Percentiles rank a stretch among this genome's conserved stretches.
Evolutionary conservation across 2,797 vertebrate genomes (phyloP).

Genomic region (Arctocebus calabarensis): DNA sequence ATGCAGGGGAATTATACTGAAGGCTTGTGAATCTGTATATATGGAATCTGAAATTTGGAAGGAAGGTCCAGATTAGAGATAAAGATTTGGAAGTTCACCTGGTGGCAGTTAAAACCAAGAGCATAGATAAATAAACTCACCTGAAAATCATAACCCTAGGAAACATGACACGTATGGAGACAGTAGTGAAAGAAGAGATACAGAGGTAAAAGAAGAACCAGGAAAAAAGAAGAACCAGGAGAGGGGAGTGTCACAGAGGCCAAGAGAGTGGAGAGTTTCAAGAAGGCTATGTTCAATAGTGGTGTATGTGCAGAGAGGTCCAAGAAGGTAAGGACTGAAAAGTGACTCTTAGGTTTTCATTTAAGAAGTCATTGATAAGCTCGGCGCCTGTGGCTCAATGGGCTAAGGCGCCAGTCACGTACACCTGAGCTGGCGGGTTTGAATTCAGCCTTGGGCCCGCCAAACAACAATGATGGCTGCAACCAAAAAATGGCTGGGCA

Average conservation of each 20-base stretch:
- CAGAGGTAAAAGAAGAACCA: neutral
- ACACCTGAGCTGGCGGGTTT: no score
- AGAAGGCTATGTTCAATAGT: neutral
- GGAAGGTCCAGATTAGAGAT: neutral
- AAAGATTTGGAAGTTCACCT: constrained; percentile 1
- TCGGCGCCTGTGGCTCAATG: no score
- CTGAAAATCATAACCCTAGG: neutral
- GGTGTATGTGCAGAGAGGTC: neutral
- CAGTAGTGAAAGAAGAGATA: constrained; percentile 11
- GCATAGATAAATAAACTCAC: neutral
- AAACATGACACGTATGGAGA: neutral
- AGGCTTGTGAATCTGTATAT: neutral
- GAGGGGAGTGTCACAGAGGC: neutral
- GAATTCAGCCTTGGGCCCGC: no score
- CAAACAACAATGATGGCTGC: no score
- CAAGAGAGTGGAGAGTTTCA: neutral
- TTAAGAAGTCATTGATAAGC: neutral
- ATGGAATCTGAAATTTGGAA: constrained; percentile 12
- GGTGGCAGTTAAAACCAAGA: neutral
- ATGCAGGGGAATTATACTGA: neutral
- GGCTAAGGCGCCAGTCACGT: no score
- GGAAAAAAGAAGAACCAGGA: constrained; percentile 15
- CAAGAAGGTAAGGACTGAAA: neutral
- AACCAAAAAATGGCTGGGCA: no score
- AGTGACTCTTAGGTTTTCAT: neutral